Evolutionary conservation across 37 sponge, comb jelly and placozoan species (phyloP).

Genomic region (Haliclona indistincta): DNA sequence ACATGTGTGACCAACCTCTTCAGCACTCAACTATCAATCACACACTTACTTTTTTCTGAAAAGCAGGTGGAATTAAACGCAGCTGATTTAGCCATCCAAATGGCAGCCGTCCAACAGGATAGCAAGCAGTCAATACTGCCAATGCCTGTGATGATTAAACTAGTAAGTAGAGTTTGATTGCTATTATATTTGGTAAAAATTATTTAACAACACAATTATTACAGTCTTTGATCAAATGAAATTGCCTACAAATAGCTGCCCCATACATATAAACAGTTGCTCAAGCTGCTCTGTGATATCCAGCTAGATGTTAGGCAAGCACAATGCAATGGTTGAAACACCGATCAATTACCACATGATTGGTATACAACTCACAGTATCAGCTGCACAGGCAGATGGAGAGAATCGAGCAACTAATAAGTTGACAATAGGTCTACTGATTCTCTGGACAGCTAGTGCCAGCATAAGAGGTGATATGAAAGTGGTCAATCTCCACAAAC

Average conservation of each 20-base stretch:
- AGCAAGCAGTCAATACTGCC: slow-evolving; percentile 56
- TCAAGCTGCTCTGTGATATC: too few relatives aligned
- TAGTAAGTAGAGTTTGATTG: neutral
- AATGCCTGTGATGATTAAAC: slow-evolving; percentile 15
- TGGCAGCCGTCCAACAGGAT: slow-evolving; percentile 57
- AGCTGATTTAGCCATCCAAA: slow-evolving; percentile 70
- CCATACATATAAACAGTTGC: too few relatives aligned
- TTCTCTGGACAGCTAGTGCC: slow-evolving; percentile 35
- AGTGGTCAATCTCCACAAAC: slow-evolving; percentile 10
- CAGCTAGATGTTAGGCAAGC: too few relatives aligned
- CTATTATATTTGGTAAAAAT: too few relatives aligned
- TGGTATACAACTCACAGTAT: slow-evolving; percentile 4
- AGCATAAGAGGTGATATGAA: slow-evolving; percentile 61
- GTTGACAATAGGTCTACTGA: slow-evolving; percentile 55
- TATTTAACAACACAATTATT: too few relatives aligned
- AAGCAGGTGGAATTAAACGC: slow-evolving; percentile 53
- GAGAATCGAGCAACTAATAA: slow-evolving; percentile 48
- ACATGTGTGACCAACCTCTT: neutral
- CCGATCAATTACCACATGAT: too few relatives aligned
- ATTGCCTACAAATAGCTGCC: too few relatives aligned
- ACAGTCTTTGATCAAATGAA: too few relatives aligned
- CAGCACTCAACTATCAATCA: neutral
- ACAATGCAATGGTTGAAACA: too few relatives aligned
- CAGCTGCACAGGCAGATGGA: slow-evolving; percentile 17
- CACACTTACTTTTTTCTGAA: slow-evolving; percentile 26